Evolutionary conservation across 2,888 invertebrate genomes (phyloP).

Genomic region (Eupithecia inturbata): DNA sequence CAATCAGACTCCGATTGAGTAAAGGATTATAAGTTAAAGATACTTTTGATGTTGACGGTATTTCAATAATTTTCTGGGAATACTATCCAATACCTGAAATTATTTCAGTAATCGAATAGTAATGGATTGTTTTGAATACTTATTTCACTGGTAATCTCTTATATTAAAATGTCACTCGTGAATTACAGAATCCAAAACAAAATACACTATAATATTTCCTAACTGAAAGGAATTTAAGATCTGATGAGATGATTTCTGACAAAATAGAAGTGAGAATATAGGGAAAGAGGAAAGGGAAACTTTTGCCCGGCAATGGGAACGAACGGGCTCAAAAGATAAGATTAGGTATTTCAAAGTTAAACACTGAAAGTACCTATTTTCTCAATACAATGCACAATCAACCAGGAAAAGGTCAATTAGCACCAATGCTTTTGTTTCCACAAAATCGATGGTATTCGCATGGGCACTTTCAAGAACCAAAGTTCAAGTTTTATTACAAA

Average conservation of each 20-base stretch:
- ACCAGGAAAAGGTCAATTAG: not conserved
- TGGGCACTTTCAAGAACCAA: not conserved
- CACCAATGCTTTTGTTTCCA: not conserved
- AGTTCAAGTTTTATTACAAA: not conserved
- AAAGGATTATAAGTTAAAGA: conserved; percentile 12
- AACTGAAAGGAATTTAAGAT: not conserved
- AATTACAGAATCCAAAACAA: not conserved
- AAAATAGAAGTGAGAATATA: not conserved
- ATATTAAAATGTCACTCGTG: not conserved
- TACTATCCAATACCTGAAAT: not conserved
- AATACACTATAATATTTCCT: not conserved
- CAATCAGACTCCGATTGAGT: conserved; percentile 17
- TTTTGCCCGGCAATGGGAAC: not conserved
- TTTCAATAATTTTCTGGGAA: not conserved
- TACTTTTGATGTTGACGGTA: conserved; percentile 7
- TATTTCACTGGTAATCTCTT: not conserved
- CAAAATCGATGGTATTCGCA: not conserved
- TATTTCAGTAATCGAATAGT: not conserved
- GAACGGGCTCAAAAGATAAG: not conserved
- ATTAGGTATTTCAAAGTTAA: not conserved
- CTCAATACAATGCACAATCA: not conserved
- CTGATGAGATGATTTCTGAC: too few species aligned
- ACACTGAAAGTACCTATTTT: not conserved
- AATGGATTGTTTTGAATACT: not conserved
- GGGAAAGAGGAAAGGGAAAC: not conserved